A percentile compares a stretch with the other conserved stretches of the same genome.
These are phyloP conservation scores for Malacoctenus gilli DNA, from an alignment of 2,797 vertebrate species.

Conservation along the genomic window DNA sequence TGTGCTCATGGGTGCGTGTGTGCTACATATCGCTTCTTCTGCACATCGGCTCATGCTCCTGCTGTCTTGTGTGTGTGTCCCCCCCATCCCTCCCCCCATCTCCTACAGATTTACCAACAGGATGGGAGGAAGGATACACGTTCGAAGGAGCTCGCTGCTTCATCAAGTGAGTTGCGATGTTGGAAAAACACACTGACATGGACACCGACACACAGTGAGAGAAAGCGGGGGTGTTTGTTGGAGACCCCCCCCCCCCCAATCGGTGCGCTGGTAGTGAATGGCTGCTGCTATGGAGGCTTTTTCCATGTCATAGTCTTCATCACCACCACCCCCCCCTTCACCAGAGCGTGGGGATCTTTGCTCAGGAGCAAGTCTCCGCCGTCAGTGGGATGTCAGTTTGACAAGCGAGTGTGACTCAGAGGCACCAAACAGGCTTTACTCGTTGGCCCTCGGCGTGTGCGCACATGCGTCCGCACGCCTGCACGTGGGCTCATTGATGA, in stretches of 20 bases:
- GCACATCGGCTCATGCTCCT: slow-evolving; percentile 43
- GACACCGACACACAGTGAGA: neutral
- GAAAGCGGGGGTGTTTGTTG: neutral
- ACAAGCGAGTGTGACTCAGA: slow-evolving; percentile 72
- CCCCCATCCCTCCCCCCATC: slow-evolving; percentile 32
- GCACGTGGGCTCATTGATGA: slow-evolving; percentile 31
- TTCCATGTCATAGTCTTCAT: too few relatives aligned
- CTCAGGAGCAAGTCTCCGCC: slow-evolving; percentile 45
- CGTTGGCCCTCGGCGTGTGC: slow-evolving; percentile 56
- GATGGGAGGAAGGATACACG: slow-evolving; percentile 97
- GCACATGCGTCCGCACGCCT: slow-evolving; percentile 3
- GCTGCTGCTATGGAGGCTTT: too few relatives aligned
- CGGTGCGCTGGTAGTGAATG: too few relatives aligned
- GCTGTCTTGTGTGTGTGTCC: slow-evolving; percentile 22
- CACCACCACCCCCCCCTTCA: slow-evolving; percentile 1
- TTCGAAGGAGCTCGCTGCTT: slow-evolving; percentile 97
- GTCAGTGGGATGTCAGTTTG: slow-evolving; percentile 57
- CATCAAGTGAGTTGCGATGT: slow-evolving; percentile 94
- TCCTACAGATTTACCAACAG: slow-evolving; percentile 90
- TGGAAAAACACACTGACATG: too few relatives aligned
- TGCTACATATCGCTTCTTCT: slow-evolving; percentile 2
- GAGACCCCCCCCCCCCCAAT: neutral
- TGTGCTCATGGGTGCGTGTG: slow-evolving; percentile 24
- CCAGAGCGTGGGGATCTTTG: slow-evolving; percentile 7
- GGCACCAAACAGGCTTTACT: slow-evolving; percentile 77